Conservation (phyloP, 1,140 invertebrate species). For the Agrilus planipennis region DNA sequence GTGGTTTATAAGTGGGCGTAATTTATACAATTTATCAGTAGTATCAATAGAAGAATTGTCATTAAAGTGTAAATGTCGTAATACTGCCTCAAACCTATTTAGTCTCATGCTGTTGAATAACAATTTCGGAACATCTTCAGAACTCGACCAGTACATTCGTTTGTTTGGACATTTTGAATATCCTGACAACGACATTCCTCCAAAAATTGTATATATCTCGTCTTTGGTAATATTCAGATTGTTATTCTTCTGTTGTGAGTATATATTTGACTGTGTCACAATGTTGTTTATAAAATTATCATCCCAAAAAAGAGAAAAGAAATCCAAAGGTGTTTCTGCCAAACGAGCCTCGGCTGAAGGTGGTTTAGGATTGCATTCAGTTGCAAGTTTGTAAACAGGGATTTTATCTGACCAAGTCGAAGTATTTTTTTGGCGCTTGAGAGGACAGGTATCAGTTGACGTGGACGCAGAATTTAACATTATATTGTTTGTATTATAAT, state of each 20-base stretch:
- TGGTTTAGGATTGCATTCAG: constrained; percentile 2
- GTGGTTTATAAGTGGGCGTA: constrained; percentile 11
- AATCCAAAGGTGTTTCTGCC: constrained; percentile 8
- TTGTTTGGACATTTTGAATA: constrained; percentile 18
- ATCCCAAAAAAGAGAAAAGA: constrained; percentile 12
- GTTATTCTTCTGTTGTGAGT: constrained; percentile 9
- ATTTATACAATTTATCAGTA: constrained; percentile 13
- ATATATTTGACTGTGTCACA: constrained; percentile 6
- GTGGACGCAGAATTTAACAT: background rate
- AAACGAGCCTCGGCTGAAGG: constrained; percentile 4
- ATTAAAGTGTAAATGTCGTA: constrained; percentile 14
- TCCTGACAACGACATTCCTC: constrained; percentile 15
- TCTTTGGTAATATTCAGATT: constrained; percentile 9
- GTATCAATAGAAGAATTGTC: constrained; percentile 9
- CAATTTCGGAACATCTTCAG: constrained; percentile 15
- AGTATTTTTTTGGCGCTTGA: constrained; percentile 1
- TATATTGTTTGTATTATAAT: background rate
- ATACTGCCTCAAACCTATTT: constrained; percentile 16
- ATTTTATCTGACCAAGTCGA: constrained; percentile 2
- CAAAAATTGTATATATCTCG: constrained; percentile 16
- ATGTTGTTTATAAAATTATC: constrained; percentile 6
- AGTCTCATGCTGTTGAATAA: constrained; percentile 13
- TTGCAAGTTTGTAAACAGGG: constrained; percentile 4
- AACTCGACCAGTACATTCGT: constrained; percentile 14
- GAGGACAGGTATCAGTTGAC: background rate